phyloP scores from a whole-genome alignment of 1,140 invertebrate genomes.

The Proales similis region DNA sequence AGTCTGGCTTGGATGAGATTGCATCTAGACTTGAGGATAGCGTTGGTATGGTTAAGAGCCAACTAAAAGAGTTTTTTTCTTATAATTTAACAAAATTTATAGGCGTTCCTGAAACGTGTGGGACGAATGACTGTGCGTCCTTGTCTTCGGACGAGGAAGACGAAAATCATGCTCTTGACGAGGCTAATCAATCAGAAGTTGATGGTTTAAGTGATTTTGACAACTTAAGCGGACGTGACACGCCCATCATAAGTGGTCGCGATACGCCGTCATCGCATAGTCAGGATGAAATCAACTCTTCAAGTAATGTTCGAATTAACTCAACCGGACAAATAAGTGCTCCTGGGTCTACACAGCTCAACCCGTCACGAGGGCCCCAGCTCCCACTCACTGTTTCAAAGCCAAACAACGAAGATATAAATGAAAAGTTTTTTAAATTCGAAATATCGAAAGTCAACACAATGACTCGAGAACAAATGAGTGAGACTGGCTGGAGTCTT shows the following conservation, averaged over 20 bases:
- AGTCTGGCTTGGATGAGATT: constrained; percentile 13
- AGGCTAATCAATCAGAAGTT: constrained; percentile 70
- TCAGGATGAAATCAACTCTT: constrained; percentile 14
- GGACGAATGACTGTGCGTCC: constrained; percentile 78
- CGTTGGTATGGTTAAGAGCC: constrained; percentile 32
- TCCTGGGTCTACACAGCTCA: constrained; percentile 52
- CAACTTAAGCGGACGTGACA: constrained; percentile 76
- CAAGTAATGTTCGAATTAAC: constrained; percentile 20
- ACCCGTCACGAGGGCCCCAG: constrained; percentile 48
- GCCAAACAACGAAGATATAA: constrained; percentile 68
- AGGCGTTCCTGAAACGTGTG: constrained; percentile 72
- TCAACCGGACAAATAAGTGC: constrained; percentile 3
- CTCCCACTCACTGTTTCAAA: constrained; percentile 64
- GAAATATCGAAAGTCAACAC: constrained; percentile 61
- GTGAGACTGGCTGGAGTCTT: constrained; percentile 37
- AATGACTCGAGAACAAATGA: constrained; percentile 36
- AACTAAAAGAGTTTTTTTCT: background rate
- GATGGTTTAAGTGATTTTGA: constrained; percentile 85
- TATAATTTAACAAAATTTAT: background rate
- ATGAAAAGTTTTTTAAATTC: constrained; percentile 98
- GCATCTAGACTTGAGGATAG: constrained; percentile 31
- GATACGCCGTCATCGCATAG: constrained; percentile 85
- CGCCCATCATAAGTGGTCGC: constrained; percentile 74
- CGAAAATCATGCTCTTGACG: constrained; percentile 69
- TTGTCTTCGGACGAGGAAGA: constrained; percentile 72